Evolutionary conservation across 30 jellyfish, hydroid and myxozoan species (phyloP), one percentile per base, ranked within the genome.

Genomic region (Aurelia aurita): DNA sequence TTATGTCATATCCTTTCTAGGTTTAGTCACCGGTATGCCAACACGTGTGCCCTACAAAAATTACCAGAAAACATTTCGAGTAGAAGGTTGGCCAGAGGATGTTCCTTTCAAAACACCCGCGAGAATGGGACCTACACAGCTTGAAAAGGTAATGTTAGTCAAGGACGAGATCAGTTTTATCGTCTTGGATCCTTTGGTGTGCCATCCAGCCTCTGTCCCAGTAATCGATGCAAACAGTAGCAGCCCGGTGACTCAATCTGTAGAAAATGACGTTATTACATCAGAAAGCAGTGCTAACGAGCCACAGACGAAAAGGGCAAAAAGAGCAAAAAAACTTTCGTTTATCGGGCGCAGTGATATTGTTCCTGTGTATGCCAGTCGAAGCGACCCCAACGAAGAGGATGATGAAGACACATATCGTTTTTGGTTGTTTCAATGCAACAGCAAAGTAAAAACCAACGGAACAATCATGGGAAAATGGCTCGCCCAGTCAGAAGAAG

Each of bases 71-170:
- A 27, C 81, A n/a, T 69, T 69, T 43, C 81, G 63, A 18, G 81
- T 69, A 4, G 67, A 29, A 14, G 81, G 81, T 58, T 69, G 81
- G 81, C 81, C 81, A 69, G 81, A 69, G 7, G 62, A 29, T 27
- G 81, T 27, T 13, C 81, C 81, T 29, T 27, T 27, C 66, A 34
- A 69, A 69, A 69, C 81, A 14, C 81, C 81, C 62, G 67, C 81
- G 34, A 69, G 81, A 69, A 69, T 69, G 81, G 81, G 81, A 7
- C 81, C 81, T 29, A n/a, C 67, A 14, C 81, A 69, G 81, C 81
- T 69, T 27, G 62, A 69, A 35, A 29, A 39, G 18, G 67, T 29
- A 25, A 69, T 69, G 81, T 29, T 25, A 39, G 81, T 69, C 26
- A 34, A 39, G 62, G 81, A 69, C 20, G 62, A 69, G 31, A 69